Conservation (phyloP, 2,797 vertebrate genomes). For the Anguilla anguilla region DNA sequence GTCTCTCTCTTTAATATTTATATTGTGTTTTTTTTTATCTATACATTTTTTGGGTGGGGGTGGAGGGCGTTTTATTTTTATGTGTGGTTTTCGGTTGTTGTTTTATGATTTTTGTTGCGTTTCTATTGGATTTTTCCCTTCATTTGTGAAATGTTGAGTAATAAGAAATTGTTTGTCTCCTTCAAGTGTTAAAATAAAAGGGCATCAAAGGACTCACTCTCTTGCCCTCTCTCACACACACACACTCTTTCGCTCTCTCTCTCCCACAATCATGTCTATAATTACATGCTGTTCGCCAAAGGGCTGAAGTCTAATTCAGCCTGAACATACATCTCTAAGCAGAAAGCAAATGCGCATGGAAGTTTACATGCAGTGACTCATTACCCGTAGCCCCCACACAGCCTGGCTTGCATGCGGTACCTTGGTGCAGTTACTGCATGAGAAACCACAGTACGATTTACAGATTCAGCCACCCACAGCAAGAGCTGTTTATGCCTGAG, state of each 20-base stretch:
- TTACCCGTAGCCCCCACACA: neutral
- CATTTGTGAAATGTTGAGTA: no score
- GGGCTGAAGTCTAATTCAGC: neutral
- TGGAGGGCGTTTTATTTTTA: no score
- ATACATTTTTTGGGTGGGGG: no score
- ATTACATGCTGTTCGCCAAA: neutral
- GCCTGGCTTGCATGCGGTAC: neutral
- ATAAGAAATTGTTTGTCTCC: no score
- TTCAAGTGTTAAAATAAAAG: no score
- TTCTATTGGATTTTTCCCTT: no score
- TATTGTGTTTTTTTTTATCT: no score
- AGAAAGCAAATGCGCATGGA: neutral
- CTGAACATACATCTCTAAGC: neutral
- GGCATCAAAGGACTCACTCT: constrained; percentile 25
- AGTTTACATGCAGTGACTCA: neutral
- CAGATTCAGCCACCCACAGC: neutral
- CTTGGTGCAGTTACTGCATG: neutral
- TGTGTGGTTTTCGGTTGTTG: no score
- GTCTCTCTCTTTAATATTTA: constrained; percentile 46
- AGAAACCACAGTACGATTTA: neutral
- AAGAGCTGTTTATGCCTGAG: neutral
- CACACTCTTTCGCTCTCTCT: constrained; percentile 45
- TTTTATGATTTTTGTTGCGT: no score
- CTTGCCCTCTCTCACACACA: constrained; percentile 64
- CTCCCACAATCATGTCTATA: neutral